phyloP scores from a whole-genome alignment of 2,113 vertebrate species.

The Crypturellus undulatus region DNA sequence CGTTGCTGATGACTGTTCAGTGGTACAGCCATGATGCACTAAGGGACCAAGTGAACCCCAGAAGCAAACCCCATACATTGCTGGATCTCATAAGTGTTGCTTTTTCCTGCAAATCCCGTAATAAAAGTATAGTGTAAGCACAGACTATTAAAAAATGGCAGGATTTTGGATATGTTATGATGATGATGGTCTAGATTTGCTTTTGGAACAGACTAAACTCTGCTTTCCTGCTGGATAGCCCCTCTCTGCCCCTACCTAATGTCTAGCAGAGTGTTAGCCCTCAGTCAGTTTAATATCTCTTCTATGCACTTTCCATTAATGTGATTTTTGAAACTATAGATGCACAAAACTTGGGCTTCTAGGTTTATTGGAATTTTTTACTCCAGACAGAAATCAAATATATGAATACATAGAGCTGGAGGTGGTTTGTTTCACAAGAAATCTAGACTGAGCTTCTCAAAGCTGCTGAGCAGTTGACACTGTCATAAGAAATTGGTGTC shows the following conservation, averaged over 20 bases:
- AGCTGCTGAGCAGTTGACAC: not conserved
- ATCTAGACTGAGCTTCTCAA: not conserved
- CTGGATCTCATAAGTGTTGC: fast-evolving
- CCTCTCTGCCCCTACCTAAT: not conserved
- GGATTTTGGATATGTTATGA: not conserved
- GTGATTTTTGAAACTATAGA: not conserved
- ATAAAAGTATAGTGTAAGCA: fast-evolving
- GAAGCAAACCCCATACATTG: not conserved
- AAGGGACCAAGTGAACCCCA: not conserved
- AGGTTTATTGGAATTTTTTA: not conserved
- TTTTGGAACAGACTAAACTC: constrained; percentile 28
- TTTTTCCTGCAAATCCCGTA: not conserved
- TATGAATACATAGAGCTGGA: not conserved
- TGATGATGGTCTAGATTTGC: not conserved
- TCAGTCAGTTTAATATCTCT: not conserved
- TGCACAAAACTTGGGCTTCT: not conserved
- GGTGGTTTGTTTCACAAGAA: not conserved
- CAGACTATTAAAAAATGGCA: not conserved
- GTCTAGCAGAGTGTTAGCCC: not conserved
- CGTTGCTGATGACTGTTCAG: not conserved
- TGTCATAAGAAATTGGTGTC: not conserved
- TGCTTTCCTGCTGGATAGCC: constrained; percentile 21
- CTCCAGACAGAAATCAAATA: not conserved
- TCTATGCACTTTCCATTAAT: not conserved
- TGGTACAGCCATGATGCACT: not conserved